Evolutionary conservation across 2,113 vertebrate species (phyloP).

Genomic region (Chunga burmeisteri): DNA sequence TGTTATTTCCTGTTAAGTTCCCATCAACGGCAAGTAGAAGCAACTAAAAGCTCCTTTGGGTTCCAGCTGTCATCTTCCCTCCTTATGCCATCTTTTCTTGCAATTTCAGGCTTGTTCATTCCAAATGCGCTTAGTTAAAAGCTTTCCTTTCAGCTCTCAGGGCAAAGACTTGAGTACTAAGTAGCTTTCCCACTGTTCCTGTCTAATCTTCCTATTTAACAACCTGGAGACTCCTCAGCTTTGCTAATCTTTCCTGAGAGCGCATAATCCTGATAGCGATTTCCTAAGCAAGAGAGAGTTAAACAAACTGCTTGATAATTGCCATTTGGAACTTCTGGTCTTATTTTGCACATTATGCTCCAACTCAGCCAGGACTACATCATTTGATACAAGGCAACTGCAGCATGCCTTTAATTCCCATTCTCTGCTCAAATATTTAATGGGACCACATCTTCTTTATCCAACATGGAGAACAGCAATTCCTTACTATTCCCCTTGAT

Average conservation of each 20-base stretch:
- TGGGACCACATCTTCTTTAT: fast-evolving
- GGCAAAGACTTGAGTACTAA: conserved; percentile 35
- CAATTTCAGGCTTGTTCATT: conserved; percentile 26
- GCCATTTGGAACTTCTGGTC: conserved; percentile 45
- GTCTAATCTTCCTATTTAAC: conserved; percentile 65
- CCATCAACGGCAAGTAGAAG: neutral
- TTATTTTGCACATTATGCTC: conserved; percentile 41
- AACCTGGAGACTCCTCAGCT: conserved; percentile 34
- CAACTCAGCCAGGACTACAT: neutral
- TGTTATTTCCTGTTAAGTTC: neutral
- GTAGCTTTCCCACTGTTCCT: conserved; percentile 31
- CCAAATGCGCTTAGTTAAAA: conserved; percentile 46
- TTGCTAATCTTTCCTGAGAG: conserved; percentile 41
- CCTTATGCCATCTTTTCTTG: conserved; percentile 21
- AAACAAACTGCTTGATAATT: conserved; percentile 49
- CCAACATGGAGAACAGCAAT: neutral
- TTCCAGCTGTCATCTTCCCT: conserved; percentile 42
- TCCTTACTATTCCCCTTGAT: neutral
- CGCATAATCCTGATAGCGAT: conserved; percentile 27
- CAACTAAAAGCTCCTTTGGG: conserved; percentile 36
- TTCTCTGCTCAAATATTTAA: neutral
- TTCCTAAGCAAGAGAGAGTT: conserved; percentile 46
- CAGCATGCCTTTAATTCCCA: neutral
- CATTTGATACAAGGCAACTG: neutral
- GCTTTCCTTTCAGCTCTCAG: neutral